A percentile compares a stretch with the other conserved stretches of the same genome.
Evolutionary conservation across 2,888 invertebrate genomes (phyloP).

Genomic region (Andricus curvator): DNA sequence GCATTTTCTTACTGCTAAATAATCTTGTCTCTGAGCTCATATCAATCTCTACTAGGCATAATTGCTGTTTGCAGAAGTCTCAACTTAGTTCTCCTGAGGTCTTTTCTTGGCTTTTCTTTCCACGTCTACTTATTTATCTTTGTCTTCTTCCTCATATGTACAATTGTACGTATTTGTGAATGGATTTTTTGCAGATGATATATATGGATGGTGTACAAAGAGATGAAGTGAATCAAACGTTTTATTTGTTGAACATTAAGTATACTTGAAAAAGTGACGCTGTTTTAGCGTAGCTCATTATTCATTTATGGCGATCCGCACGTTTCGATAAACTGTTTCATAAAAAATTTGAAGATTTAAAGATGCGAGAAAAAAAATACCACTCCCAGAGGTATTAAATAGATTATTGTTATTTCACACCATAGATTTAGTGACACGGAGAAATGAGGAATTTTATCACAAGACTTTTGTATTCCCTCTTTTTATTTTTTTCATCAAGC

Average conservation of each 20-base stretch:
- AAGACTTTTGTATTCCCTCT: neutral
- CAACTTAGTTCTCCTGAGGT: neutral
- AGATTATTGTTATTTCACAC: neutral
- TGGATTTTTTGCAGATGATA: neutral
- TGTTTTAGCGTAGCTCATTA: neutral
- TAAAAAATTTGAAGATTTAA: neutral
- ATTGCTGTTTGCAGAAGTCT: neutral
- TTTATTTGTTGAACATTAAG: neutral
- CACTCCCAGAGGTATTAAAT: slow-evolving; percentile 41
- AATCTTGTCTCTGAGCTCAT: neutral
- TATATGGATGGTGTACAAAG: neutral
- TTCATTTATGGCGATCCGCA: neutral
- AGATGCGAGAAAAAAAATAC: neutral
- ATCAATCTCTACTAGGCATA: neutral
- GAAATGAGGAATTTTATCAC: neutral
- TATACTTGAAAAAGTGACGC: neutral
- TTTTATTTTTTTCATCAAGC: neutral
- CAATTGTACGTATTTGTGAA: neutral
- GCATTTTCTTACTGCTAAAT: neutral
- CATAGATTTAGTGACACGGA: neutral
- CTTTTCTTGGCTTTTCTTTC: neutral
- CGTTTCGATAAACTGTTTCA: neutral
- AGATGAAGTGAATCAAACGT: neutral
- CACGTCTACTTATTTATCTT: neutral
- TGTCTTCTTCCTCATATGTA: neutral